Percentiles rank a stretch among this genome's conserved stretches.
phyloP scores from a whole-genome alignment of 2,113 vertebrate genomes.

The Gila orcuttii region DNA sequence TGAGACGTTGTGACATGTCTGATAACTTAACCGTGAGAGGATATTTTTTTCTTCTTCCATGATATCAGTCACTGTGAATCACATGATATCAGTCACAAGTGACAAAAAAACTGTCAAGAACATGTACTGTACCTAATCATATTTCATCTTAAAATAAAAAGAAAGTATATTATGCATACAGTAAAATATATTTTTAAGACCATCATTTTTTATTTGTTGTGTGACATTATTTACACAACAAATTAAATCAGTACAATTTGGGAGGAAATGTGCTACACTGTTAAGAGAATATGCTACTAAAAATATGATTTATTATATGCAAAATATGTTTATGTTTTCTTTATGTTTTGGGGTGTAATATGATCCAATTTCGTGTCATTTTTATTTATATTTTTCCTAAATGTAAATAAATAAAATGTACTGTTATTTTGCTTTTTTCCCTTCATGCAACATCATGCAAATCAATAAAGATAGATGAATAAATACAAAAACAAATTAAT shows the following conservation, averaged over 20 bases:
- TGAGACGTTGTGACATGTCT: not conserved
- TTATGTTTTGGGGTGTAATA: not conserved
- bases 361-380: not conserved
- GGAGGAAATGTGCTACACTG: not conserved
- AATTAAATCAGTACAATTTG: not conserved
- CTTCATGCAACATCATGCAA: not conserved
- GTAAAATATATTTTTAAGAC: not conserved
- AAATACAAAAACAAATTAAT: not conserved
- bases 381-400: not conserved
- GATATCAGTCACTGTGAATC: slow-evolving; percentile 7
- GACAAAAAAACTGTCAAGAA: too few relatives aligned
- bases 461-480: not conserved
- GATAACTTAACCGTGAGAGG: not conserved
- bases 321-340: not conserved
- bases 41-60: not conserved
- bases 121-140: not conserved
- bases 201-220: not conserved
- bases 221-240: not conserved
- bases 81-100: not conserved
- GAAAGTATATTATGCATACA: not conserved
- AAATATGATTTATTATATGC: not conserved
- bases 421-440: not conserved
- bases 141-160: not conserved
- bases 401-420: not conserved
- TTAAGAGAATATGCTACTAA: not conserved